Percentiles rank a stretch among this genome's conserved stretches.
These are phyloP conservation scores for Cantharis flavilabris DNA, from an alignment of 2,888 invertebrate genomes.

Conservation along the genomic window DNA sequence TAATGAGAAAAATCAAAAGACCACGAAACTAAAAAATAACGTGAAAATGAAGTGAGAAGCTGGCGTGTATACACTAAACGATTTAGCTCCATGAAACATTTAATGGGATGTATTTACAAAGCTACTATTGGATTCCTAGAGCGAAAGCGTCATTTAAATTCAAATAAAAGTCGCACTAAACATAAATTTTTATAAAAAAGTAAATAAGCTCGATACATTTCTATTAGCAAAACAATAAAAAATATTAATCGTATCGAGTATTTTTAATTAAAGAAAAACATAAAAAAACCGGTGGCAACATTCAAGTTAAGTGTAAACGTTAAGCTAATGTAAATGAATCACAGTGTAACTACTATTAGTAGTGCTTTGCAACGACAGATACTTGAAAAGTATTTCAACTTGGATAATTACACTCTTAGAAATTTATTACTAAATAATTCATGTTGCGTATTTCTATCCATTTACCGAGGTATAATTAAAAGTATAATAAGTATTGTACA, in stretches of 20 bases:
- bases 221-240: slow-evolving; percentile 3
- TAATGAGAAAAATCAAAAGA: neutral
- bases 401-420: slow-evolving; percentile 39
- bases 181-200: neutral
- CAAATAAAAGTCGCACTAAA: neutral
- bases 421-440: slow-evolving; percentile 41
- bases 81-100: neutral
- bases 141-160: neutral
- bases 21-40: neutral
- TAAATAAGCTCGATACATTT: neutral
- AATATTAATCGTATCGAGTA: neutral
- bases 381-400: slow-evolving; percentile 32
- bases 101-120: neutral
- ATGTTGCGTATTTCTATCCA: slow-evolving; percentile 37
- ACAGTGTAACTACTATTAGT: slow-evolving; percentile 6
- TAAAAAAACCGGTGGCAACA: neutral
- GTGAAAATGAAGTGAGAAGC: neutral
- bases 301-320: neutral
- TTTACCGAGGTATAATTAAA: slow-evolving; percentile 44
- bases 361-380: slow-evolving; percentile 31
- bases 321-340: slow-evolving; percentile 8
- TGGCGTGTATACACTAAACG: neutral
- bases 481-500: slow-evolving; percentile 42
- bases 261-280: neutral
- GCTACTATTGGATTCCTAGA: neutral